Percentiles rank a stretch among this genome's conserved stretches.
Evolutionary conservation across 2,888 invertebrate species (phyloP).

Genomic region (Eurois occulta): DNA sequence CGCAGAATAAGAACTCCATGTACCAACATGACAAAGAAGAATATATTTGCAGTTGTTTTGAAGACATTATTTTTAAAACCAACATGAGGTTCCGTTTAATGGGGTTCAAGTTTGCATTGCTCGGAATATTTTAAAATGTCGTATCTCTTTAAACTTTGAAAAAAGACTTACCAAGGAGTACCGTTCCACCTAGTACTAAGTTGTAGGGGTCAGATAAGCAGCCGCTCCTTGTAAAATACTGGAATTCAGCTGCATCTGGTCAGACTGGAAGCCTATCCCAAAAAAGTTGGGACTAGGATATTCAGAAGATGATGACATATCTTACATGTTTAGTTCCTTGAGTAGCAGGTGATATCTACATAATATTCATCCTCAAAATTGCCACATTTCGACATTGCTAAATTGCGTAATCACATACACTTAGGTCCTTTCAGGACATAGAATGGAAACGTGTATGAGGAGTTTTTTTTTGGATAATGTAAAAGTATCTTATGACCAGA

Average conservation of each 20-base stretch:
- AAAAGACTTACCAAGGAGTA: not conserved
- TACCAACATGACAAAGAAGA: not conserved
- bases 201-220: not conserved
- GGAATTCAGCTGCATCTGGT: no score
- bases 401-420: not conserved
- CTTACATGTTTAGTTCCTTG: not conserved
- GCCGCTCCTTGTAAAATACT: not conserved
- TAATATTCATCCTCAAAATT: not conserved
- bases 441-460: not conserved
- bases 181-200: not conserved
- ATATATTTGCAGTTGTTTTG: conserved; percentile 21
- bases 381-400: not conserved
- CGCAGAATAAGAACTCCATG: conserved; percentile 12
- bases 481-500: not conserved
- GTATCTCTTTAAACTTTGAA: not conserved
- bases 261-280: not conserved
- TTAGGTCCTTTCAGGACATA: no score
- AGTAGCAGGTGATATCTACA: not conserved
- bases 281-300: not conserved
- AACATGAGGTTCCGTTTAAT: conserved; percentile 5
- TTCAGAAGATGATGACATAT: not conserved
- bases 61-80: conserved; percentile 35
- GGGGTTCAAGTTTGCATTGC: not conserved
- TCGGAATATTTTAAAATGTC: not conserved
- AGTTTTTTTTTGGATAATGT: not conserved